Evolutionary conservation across 2,888 invertebrate species (phyloP), one percentile per base, ranked within the genome.

Genomic region (Aleiodes testaceus): DNA sequence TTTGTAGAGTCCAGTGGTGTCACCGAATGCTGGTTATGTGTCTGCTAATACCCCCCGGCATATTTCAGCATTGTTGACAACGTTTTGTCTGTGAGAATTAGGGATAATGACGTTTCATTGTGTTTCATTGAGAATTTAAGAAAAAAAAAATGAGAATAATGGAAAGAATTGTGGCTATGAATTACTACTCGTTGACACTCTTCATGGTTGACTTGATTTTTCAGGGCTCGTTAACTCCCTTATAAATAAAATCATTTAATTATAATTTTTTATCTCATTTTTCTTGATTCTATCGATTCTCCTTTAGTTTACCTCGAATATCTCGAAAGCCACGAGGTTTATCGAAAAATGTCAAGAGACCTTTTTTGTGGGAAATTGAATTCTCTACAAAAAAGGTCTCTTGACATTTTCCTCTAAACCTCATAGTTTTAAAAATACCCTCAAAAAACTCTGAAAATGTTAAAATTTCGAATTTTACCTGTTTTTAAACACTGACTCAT

Each of bases 51-150:
- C 20, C 52, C 52, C 52, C 44, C 53, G n/a, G 22, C 36, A 26
- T 66, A 53, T 66, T 42, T 53, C 52, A 53, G 52, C 53, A 66
- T 66, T 66, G 53, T 42, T 42, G 59, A 59, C 59, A 18, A 36
- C 44, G n/a, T 66, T 42, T 66, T 66, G 52, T 53, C 53, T 44
- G 53, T 14, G 52, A 18, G 20, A 53, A 66, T 66, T 53, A 42
- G 45, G 53, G 53, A 53, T 66, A 66, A 66, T 66, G 66, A 52
- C 44, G 66, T 52, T n/a, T 20, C 36, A 66, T 66, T 66, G 50
- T 66, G 50, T 50, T 11, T 36, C 66, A 66, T 52, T 52, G 50
- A 30, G 16, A 65, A 20, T 50, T 49, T 47, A 11, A 16, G 30
- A 14, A n/a, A 65, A 50, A 59, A 59, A 36, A 9, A 26, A 26